These are phyloP conservation scores for Seira musarum DNA, from an alignment of 2,888 invertebrate species.

Conservation along the genomic window DNA sequence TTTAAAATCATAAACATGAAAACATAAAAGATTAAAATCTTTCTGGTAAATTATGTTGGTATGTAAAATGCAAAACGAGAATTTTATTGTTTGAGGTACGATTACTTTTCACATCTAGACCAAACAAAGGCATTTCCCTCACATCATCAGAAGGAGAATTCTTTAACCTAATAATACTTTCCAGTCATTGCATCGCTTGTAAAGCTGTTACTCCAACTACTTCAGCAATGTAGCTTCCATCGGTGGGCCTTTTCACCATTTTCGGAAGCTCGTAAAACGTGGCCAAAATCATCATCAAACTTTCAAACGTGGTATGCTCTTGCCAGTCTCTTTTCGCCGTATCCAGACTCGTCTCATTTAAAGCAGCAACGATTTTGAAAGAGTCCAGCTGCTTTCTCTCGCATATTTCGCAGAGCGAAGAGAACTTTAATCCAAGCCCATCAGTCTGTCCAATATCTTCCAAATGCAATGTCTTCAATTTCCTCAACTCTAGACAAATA, in stretches of 20 bases:
- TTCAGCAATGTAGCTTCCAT: slow-evolving; percentile 43
- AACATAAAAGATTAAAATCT: too few relatives aligned
- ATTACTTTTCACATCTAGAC: too few relatives aligned
- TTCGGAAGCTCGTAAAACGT: slow-evolving; percentile 49
- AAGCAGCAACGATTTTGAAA: slow-evolving; percentile 31
- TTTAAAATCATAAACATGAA: too few relatives aligned
- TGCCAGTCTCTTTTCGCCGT: slow-evolving; percentile 40
- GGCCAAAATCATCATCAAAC: slow-evolving; percentile 28
- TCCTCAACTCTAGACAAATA: slow-evolving; percentile 30
- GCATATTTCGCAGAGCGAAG: slow-evolving; percentile 35
- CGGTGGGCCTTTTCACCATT: slow-evolving; percentile 46
- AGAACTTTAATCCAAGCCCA: slow-evolving; percentile 34
- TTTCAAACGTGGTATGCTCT: slow-evolving; percentile 33
- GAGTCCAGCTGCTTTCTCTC: slow-evolving; percentile 42
- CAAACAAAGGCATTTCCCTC: too few relatives aligned
- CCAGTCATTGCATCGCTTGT: too few relatives aligned
- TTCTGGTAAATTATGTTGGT: too few relatives aligned
- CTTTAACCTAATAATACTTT: too few relatives aligned
- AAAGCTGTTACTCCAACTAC: slow-evolving; percentile 12
- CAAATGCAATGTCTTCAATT: slow-evolving; percentile 33
- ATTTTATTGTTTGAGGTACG: too few relatives aligned
- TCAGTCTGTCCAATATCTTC: slow-evolving; percentile 46
- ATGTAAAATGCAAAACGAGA: too few relatives aligned
- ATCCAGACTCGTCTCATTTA: slow-evolving; percentile 42
- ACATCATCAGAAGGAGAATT: too few relatives aligned